Percentiles rank a stretch among this genome's conserved stretches.
These are phyloP conservation scores for Apteryx mantelli DNA, from an alignment of 2,113 vertebrate genomes.

Conservation along the genomic window DNA sequence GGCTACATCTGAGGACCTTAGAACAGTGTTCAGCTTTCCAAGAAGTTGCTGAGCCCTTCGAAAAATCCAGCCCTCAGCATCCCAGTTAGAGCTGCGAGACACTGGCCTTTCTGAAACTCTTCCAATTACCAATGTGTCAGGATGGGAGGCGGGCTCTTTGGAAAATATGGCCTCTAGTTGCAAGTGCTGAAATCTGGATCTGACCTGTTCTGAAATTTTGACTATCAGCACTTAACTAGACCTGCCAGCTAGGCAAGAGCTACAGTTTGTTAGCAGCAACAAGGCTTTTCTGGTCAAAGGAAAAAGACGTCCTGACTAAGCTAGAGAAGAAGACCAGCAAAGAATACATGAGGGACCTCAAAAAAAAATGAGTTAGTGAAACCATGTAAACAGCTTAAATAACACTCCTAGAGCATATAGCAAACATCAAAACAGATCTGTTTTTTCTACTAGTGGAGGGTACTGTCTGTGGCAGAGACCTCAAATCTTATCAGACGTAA, in stretches of 20 bases:
- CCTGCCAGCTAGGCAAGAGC: not conserved
- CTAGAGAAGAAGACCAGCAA: not conserved
- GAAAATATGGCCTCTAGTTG: not conserved
- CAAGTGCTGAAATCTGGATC: not conserved
- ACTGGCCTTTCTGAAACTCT: not conserved
- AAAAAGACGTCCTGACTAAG: not conserved
- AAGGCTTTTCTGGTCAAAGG: not conserved
- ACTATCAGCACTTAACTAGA: not conserved
- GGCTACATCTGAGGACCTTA: not conserved
- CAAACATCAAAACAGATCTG: not conserved
- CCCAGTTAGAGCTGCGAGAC: not conserved
- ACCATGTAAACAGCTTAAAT: not conserved
- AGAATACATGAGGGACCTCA: not conserved
- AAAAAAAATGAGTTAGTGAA: not conserved
- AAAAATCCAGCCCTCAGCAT: not conserved
- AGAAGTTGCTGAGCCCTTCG: not conserved
- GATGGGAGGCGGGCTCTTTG: not conserved
- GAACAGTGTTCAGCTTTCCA: not conserved
- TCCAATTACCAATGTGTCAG: not conserved
- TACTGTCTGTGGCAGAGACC: not conserved
- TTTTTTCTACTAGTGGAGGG: not conserved
- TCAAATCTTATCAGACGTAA: not conserved
- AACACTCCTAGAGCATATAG: not conserved
- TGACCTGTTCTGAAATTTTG: not conserved
- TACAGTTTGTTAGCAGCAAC: not conserved